Conservation (phyloP, 1,140 invertebrate genomes). For the Myzus persicae region DNA sequence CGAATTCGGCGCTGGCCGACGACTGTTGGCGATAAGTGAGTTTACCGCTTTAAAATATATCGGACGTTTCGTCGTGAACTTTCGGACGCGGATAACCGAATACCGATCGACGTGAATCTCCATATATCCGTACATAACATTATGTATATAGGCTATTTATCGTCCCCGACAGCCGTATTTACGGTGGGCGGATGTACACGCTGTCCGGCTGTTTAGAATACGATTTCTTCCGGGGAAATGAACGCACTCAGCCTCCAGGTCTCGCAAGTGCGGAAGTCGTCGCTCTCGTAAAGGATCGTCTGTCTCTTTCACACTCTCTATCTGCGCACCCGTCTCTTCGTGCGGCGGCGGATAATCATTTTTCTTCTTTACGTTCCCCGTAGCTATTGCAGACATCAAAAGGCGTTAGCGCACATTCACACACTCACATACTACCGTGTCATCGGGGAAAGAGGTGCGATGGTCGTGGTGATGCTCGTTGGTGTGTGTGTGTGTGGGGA, state of each 20-base stretch:
- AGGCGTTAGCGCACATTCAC: not conserved
- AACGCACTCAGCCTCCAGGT: not conserved
- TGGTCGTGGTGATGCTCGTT: not conserved
- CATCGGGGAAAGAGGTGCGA: not conserved
- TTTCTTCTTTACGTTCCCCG: constrained; percentile 42
- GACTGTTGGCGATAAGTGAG: not conserved
- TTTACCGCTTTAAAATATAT: not conserved
- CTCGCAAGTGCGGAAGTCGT: not conserved
- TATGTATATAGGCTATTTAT: not conserved
- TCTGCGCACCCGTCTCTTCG: not conserved
- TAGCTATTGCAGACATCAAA: not conserved
- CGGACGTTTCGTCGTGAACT: not conserved
- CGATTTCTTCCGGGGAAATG: not conserved
- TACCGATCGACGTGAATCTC: not conserved
- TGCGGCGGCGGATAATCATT: not conserved
- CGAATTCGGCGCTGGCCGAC: not conserved
- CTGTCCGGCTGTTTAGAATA: not conserved
- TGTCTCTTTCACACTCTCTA: not conserved
- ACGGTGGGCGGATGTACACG: not conserved
- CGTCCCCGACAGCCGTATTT: not conserved
- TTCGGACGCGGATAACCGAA: not conserved
- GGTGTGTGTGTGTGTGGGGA: too few species aligned
- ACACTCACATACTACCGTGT: not conserved
- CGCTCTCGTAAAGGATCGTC: not conserved
- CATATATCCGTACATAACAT: too few species aligned